Base-by-base conservation (phyloP, 2,797 vertebrate species). In the Girardinus metallicus region DNA sequence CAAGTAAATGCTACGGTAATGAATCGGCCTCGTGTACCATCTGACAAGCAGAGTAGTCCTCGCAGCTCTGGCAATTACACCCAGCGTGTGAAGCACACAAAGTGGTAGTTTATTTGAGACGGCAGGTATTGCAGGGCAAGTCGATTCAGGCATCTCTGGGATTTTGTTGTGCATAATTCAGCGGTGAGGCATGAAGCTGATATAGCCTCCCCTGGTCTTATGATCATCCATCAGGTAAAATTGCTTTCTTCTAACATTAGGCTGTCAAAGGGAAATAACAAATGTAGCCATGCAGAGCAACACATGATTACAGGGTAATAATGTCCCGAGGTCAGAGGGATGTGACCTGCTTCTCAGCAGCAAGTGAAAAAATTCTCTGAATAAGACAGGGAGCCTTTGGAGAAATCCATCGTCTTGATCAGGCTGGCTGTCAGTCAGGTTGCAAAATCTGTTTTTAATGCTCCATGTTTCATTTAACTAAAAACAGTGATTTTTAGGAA, bases 141-240 rank as follows among this genome's bases (percentile, higher is more conserved):
- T 76, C 39, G 8, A 62, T 86, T 82, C 53, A 6, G 55, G 72
- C 87, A 70, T 88, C 82, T 77, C 12, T 31, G 78, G 84, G 87
- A 84, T 89, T 91, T 85, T 74, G 57, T 80, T 86, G 83, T 84
- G 88, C 86, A 92, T 94, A 92, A 93, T 92, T 94, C 88, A 93
- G 88, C 2, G 82, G 77, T 53, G 51, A 90, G 83, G 79, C 86
- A 71, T 79, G 79, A 81, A 81, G 80, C 90, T 88, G 86, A 85
- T 92, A 81, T 73, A 86, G 80, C 83, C 89, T 86, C 88, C 86
- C 86, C 74, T 39, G 31, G 62, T 85, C 83, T 80, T 84, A 89
- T 87, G 88, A 90, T 86, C 92, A 94, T 95, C 91, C 89, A 92
- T 95, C 93, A 94, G 91, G 78, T 88, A 74, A 86, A 94, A 94